Base-by-base conservation (phyloP, 1,140 invertebrate genomes). In the Drosophila saltans region DNA sequence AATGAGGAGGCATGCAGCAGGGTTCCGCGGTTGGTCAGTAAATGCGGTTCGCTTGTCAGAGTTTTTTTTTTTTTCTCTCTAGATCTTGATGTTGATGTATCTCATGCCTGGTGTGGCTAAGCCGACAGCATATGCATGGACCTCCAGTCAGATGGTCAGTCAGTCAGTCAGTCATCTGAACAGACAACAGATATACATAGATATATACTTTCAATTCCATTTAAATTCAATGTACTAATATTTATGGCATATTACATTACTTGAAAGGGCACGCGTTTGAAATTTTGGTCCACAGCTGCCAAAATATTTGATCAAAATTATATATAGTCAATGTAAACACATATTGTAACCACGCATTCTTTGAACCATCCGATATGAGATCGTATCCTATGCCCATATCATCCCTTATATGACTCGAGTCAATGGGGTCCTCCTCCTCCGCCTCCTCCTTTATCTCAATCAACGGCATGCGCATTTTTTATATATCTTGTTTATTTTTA, bases 241-340 rank as follows among this genome's bases (percentile, higher is more conserved):
- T 80, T 88, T 83, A 71, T 77, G 82, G 80, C 80, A 77, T 61
- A 88, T 83, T 88, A 60, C 64, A 86, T 76, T 80, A 74, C 76
- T 59, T 72, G 21, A 21, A 33, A 16, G 5, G 33, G 60, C 60
- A 59, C 52, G 48, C 63, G 36, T 24, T 1, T 11, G 24, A 30
- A 2, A 30, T 30, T 57, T 24, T 21, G 43, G 40, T 66, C 39
- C 52, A n/a, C 9, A 86, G 82, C 82, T 86, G 82, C 72, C 83
- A 80, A 86, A 86, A 86, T 86, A 86, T 86, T 86, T 72, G 1
- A 36, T 36, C 16, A 36, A 58, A 26, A 52, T 43, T n/a, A 43
- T 16, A n/a, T 43, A 9, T 36, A 36, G 3, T 1, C 3, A 24
- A 48, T 2, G 45, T 8, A 48, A 48, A 48, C 45, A 48, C 1